Base-by-base conservation (phyloP, 2,113 vertebrate species). In the Tachycineta bicolor region DNA sequence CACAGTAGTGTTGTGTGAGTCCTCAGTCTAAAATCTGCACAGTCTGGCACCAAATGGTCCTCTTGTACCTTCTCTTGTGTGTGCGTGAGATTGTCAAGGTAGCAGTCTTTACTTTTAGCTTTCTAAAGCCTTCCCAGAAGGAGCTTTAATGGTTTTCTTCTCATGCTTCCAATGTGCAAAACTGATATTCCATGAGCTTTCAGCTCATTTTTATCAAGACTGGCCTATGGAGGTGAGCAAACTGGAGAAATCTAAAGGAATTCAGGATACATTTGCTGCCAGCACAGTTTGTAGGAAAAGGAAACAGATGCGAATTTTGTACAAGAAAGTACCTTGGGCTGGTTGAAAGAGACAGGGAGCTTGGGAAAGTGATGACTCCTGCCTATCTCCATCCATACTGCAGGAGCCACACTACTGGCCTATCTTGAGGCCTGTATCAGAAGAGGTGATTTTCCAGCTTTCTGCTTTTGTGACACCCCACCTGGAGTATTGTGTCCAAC, bases 31-130 rank as follows among this genome's bases (percentile, higher is more conserved):
- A 88, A 91, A 71, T 56, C 47, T 71, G 41, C 68, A 75, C 9
- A 37, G 47, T 78, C 65, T 84, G 60, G 34, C 55, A 87, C 28
- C 60, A 89, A 59, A 78, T 29, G 12, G 7, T 47, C 6, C 34
- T 86, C 47, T 59, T 73, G 24, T 43, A 53, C 37, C 53, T 74
- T 50, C 44, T 75, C 8, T 18, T 78, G 7, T 14, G 8, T 63
- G 31, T 56, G 26, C 0, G 5, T 2, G 41, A 56, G 12, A 49
- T 47, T 1, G 0, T 63, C 52, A 91, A 83, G 29, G 29, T 56
- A 81, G 50, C 20, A 62, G 11, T 43, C 17, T 83, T 33, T 62
- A 14, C 21, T 15, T 62, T 62, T 81, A 71, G 12, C 20, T 80
- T 80, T 83, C 28, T 49, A 22, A 52, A 87, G 9, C 34, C 19